These are phyloP conservation scores for Chiloscyllium punctatum DNA, from an alignment of 2,797 vertebrate genomes.

Conservation along the genomic window DNA sequence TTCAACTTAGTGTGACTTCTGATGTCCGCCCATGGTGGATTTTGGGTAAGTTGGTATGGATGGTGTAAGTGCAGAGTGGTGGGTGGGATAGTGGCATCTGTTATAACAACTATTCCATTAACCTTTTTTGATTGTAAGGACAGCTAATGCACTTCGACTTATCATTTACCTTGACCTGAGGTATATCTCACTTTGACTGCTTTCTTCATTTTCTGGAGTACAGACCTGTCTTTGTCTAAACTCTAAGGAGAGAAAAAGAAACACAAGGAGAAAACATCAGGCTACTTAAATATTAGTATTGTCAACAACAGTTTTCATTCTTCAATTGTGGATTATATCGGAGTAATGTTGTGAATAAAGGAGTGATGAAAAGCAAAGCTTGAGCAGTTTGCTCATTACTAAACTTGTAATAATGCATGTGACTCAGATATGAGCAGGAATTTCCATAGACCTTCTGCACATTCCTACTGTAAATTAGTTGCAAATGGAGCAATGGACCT, in stretches of 20 bases:
- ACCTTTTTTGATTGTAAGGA: no score
- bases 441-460: not conserved
- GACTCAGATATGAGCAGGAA: not conserved
- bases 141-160: not conserved
- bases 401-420: not conserved
- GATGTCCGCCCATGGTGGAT: no score
- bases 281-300: not conserved
- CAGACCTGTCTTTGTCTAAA: constrained; percentile 65
- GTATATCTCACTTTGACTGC: constrained; percentile 66
- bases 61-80: no score
- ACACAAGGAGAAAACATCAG: constrained; percentile 37
- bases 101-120: no score
- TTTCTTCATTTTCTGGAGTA: constrained; percentile 77
- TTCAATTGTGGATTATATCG: not conserved
- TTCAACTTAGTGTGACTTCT: no score
- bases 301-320: not conserved
- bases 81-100: no score
- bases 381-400: not conserved
- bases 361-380: not conserved
- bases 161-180: constrained; percentile 65
- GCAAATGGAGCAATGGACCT: not conserved
- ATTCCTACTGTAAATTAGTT: not conserved
- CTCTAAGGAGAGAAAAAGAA: constrained; percentile 52
- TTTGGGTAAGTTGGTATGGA: no score
- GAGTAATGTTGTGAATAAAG: not conserved